These are phyloP conservation scores for Oreohelix idahoensis DNA, from an alignment of 1,140 invertebrate genomes.

Conservation along the genomic window DNA sequence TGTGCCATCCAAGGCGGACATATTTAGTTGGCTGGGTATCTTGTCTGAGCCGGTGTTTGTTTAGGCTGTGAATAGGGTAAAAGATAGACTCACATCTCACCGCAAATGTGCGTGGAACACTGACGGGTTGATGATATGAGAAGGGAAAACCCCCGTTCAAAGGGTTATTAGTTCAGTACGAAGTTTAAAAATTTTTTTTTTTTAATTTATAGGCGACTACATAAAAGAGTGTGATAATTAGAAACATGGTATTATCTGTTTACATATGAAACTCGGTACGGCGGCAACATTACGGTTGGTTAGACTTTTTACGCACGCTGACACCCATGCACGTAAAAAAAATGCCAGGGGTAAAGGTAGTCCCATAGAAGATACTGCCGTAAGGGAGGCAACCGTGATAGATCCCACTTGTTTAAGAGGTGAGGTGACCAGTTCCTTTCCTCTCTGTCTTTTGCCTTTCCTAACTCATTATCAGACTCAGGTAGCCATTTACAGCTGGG, in stretches of 20 bases:
- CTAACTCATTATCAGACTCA: no score
- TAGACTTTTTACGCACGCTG: no score
- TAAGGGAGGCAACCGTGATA: no score
- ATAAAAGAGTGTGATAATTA: conserved; percentile 7
- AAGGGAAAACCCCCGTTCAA: background rate
- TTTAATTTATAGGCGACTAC: no score
- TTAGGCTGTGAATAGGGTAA: conserved; percentile 1
- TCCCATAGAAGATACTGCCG: no score
- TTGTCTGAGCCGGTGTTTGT: background rate
- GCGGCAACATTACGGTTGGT: background rate
- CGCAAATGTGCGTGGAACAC: background rate
- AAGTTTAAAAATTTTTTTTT: no score
- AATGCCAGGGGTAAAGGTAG: no score
- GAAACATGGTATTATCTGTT: background rate
- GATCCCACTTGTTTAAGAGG: no score
- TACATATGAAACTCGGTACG: background rate
- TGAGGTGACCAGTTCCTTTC: no score
- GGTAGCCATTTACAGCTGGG: no score
- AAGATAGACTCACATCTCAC: background rate
- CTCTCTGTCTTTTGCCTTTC: no score
- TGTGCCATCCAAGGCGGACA: background rate
- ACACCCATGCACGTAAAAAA: no score
- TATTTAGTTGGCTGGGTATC: background rate
- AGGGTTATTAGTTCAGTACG: background rate
- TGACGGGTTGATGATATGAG: background rate